These are phyloP conservation scores for Brachyistius frenatus DNA, from an alignment of 2,113 vertebrate species.

Conservation along the genomic window DNA sequence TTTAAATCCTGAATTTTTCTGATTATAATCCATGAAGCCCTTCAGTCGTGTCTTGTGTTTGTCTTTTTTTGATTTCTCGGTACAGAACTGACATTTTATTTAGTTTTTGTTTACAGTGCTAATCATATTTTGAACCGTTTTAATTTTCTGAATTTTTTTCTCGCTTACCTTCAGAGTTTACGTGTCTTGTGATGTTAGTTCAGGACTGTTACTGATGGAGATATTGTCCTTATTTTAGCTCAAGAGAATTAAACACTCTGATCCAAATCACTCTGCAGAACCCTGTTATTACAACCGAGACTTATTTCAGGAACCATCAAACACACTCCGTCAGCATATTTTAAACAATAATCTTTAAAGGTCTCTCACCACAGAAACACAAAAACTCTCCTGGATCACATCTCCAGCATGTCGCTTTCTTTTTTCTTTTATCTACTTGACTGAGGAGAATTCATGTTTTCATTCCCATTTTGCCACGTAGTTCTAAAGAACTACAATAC, in stretches of 20 bases:
- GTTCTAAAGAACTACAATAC: too few relatives aligned
- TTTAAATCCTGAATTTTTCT: neutral
- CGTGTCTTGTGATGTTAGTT: neutral
- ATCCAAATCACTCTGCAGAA: constrained; percentile 15
- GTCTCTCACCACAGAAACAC: too few relatives aligned
- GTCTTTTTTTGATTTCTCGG: neutral
- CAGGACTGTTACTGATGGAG: neutral
- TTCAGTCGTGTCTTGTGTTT: neutral
- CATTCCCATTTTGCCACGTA: too few relatives aligned
- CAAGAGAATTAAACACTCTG: constrained; percentile 76
- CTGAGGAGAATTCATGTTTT: too few relatives aligned
- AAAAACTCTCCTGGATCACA: too few relatives aligned
- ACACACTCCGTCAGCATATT: too few relatives aligned
- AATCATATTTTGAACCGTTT: constrained; percentile 39
- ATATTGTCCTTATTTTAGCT: constrained; percentile 43
- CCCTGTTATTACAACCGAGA: too few relatives aligned
- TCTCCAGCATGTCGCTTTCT: too few relatives aligned
- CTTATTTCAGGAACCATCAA: too few relatives aligned
- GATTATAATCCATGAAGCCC: neutral
- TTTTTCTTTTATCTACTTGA: too few relatives aligned
- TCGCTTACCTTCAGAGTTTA: neutral
- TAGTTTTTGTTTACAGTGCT: constrained; percentile 13
- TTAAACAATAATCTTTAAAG: too few relatives aligned
- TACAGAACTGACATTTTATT: constrained; percentile 3
- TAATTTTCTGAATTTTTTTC: constrained; percentile 31